Percentiles rank a stretch among this genome's conserved stretches.
Conservation (phyloP, 2,888 invertebrate species). For the Tenodera sinensis region DNA sequence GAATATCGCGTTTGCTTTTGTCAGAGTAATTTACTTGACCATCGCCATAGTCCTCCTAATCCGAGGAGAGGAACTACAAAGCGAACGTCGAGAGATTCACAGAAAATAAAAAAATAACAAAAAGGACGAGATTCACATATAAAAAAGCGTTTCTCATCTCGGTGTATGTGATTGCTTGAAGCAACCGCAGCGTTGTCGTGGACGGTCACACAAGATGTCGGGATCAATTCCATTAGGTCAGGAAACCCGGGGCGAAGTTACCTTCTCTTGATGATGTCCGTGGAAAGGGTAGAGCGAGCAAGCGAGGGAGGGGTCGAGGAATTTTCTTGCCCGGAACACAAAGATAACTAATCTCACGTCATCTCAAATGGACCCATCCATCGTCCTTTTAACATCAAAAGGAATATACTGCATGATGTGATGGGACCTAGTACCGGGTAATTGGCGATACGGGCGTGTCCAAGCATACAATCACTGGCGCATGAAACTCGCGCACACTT, state of each 20-base stretch:
- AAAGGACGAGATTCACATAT: neutral
- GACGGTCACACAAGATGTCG: constrained; percentile 15
- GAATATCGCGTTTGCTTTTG: constrained; percentile 17
- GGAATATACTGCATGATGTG: neutral
- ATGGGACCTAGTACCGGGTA: too few species aligned
- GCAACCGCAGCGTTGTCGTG: constrained; percentile 1
- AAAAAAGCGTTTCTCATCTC: constrained; percentile 11
- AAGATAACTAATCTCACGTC: constrained; percentile 19
- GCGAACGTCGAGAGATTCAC: constrained; percentile 18
- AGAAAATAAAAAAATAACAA: constrained; percentile 12
- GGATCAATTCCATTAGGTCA: constrained; percentile 19
- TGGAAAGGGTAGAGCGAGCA: too few species aligned
- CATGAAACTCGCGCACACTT: too few species aligned
- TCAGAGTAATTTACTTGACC: constrained; percentile 19
- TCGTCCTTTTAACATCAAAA: constrained; percentile 20
- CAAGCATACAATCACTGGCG: too few species aligned
- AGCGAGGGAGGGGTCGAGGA: too few species aligned
- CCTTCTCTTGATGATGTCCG: neutral
- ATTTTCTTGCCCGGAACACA: neutral
- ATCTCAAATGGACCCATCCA: constrained; percentile 21
- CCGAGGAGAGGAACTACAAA: constrained; percentile 13
- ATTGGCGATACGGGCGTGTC: too few species aligned
- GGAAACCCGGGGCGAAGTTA: constrained; percentile 15
- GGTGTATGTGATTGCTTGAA: constrained; percentile 7
- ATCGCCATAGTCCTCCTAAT: neutral